These are phyloP conservation scores for Ceryle rudis DNA, from an alignment of 2,797 vertebrate species.

Conservation along the genomic window DNA sequence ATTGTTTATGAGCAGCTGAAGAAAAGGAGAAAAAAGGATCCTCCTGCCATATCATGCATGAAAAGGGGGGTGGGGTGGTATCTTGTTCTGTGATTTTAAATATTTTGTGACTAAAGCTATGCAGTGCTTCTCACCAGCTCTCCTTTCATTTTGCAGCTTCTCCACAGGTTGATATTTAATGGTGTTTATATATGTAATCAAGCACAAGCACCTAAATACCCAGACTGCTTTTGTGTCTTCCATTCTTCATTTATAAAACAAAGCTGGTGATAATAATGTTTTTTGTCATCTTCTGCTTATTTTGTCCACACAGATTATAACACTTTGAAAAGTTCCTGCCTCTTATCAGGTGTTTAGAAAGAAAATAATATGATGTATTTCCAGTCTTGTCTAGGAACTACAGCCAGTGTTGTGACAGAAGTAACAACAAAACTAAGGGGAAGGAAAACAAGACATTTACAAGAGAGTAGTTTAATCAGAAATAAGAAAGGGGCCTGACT, in stretches of 20 bases:
- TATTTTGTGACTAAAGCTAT: neutral
- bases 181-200: neutral
- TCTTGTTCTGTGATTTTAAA: neutral
- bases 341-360: neutral
- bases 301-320: neutral
- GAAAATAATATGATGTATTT: neutral
- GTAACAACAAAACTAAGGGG: neutral
- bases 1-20: neutral
- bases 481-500: neutral
- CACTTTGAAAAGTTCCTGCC: neutral
- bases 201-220: neutral
- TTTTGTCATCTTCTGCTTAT: neutral
- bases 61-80: neutral
- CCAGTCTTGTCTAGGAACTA: neutral
- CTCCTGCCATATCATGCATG: neutral
- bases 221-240: neutral
- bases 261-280: neutral
- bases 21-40: neutral
- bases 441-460: neutral
- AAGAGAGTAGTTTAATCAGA: neutral
- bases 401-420: neutral
- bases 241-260: neutral
- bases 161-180: neutral
- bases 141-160: neutral
- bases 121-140: neutral